Base-by-base conservation (phyloP, 2,797 vertebrate genomes). In the Phataginus tricuspis region DNA sequence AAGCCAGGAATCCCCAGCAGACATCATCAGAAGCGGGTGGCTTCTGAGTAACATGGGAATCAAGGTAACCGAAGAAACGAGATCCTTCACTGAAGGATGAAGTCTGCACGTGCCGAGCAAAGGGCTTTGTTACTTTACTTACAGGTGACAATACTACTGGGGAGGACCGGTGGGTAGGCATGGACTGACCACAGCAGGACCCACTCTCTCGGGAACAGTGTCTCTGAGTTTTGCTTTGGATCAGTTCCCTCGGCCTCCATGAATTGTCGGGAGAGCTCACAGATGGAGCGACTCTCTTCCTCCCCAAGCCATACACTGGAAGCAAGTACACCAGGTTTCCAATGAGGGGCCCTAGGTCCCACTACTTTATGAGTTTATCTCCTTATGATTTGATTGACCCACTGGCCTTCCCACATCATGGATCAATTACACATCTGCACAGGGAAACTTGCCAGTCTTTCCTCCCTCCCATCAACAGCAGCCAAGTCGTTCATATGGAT, bases 291-390 rank as follows among this genome's bases (percentile, higher is more conserved):
- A 49, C 55, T 51, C 27, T 14, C 14, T 51, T 29, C 49, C 42
- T 7, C 34, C 7, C 42, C 14, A 0, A 7, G 49, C 11, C 31
- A 31, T 3, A n/a, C 23, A 5, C 0, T 1, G 7, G 59, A 74
- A 39, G 14, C 42, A 42, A 0, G 5, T 11, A 4, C 7, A 49
- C n/a, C 29, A 68, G 72, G 53, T 21, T 77, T 66, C 75, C 39
- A 19, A 1, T 6, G 18, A 90, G 49, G 21, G 51, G 51, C n/a
- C 11, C 15, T 4, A 21, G 23, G 3, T 42, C 45, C 69, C 23
- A 1, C 34, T 25, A 7, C 16, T 49, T 59, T 57, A 49, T n/a
- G 18, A 29, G 18, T 14, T 53, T 59, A 66, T 5, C 37, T 74
- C 18, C 57, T 61, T 68, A 31, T 0, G 0, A 53, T 21, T 2